phyloP scores from a whole-genome alignment of 1,140 invertebrate genomes.

The Neocloeon triangulifer region DNA sequence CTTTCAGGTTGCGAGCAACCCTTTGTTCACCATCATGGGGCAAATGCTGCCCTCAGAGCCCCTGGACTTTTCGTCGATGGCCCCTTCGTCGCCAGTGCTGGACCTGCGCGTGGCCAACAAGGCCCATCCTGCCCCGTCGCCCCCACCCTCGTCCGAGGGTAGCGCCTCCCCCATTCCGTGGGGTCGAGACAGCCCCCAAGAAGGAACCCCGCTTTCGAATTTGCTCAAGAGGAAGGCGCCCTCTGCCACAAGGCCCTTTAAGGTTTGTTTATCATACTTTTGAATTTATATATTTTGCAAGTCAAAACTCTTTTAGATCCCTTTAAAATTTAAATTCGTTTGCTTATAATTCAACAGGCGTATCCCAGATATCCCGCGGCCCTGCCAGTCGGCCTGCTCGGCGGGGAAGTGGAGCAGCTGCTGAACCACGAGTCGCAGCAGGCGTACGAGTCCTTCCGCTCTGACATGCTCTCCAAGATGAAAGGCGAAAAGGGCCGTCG shows the following conservation, averaged over 20 bases:
- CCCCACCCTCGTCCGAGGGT: background rate
- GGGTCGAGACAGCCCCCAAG: background rate
- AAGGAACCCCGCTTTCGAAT: background rate
- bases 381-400: constrained; percentile 23
- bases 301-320: background rate
- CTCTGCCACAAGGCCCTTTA: constrained; percentile 1
- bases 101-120: background rate
- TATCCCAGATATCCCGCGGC: constrained; percentile 41
- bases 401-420: constrained; percentile 17
- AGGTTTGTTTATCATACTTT: background rate
- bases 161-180: background rate
- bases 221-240: constrained; percentile 2
- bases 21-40: too few species aligned
- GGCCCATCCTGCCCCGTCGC: background rate
- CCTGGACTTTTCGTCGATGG: background rate
- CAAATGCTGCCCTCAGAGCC: too few species aligned
- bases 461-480: constrained; percentile 37
- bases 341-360: constrained; percentile 30
- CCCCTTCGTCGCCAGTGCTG: background rate
- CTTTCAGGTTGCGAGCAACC: too few species aligned
- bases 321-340: background rate
- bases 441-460: constrained; percentile 38
- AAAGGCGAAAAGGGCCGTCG: constrained; percentile 27
- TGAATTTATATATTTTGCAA: background rate
- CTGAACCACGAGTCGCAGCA: constrained; percentile 26